Evolutionary conservation across 2,113 vertebrate species (phyloP), one percentile per base, ranked within the genome.

Genomic region (Pedetes capensis): DNA sequence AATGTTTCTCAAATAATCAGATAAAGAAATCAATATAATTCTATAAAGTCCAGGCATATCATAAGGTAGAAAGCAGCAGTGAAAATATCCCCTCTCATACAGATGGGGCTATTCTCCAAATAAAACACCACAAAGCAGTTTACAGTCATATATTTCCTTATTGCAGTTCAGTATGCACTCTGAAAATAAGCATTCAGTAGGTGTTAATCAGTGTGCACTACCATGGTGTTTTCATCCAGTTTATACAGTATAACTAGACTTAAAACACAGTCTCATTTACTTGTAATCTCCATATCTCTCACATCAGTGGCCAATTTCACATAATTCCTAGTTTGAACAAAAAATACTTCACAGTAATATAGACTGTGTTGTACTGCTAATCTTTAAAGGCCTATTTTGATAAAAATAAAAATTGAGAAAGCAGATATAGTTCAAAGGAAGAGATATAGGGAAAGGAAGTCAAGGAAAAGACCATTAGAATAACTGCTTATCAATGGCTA

Each of bases 1-100:
- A 92, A 89, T 93, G 75, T 7, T 92, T 92, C 82, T 95, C 59
- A 95, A 95, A 85, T 82, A 87, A 87, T 80, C 51, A 78, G 32
- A 9, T 61, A 59, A 95, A 94, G 66, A 78, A 34, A 98, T 91
- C 93, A 95, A 96, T 95, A 71, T 93, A 98, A 93, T 95, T 96
- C 88, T 82, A 80, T 98, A 98, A 97, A 86, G 59, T 87, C 81
- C 96, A 85, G 82, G 80, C 96, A 98, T 97, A 98, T 88, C 98
- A 86, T 87, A 97, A 95, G 95, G 89, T 82, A 69, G 22, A 71
- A 97, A 96, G 63, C 53, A 95, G 64, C 61, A 91, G 81, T 23
- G 16, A 34, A 4, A 96, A 95, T 96, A 71, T 11, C 11, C 34
- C 42, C 61, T 69, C 78, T 88, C 51, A 84, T 18, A 89, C 16